Evolutionary conservation across 2,888 invertebrate genomes (phyloP).

Genomic region (Litoditis marina): DNA sequence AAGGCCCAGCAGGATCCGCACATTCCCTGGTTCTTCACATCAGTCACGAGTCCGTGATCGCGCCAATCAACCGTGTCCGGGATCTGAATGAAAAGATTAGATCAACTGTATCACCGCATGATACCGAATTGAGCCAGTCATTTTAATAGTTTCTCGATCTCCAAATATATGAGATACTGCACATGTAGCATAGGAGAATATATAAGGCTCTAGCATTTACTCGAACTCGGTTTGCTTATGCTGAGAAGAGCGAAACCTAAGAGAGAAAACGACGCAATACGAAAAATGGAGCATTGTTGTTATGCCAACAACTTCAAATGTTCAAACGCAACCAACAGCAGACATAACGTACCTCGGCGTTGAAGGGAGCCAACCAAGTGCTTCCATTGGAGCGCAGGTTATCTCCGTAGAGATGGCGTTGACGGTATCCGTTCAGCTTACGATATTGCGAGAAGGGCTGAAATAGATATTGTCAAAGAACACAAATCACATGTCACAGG

Average conservation of each 20-base stretch:
- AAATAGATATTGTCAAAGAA: constrained; percentile 19
- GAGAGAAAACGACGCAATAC: no score
- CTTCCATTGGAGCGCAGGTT: constrained; percentile 35
- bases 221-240: no score
- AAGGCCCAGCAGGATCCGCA: constrained; percentile 60
- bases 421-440: constrained; percentile 56
- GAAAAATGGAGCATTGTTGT: neutral
- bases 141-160: neutral
- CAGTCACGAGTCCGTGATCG: constrained; percentile 55
- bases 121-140: no score
- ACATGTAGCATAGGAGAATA: no score
- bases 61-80: constrained; percentile 60
- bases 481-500: no score
- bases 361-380: constrained; percentile 51
- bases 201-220: no score
- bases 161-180: neutral
- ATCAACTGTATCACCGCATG: neutral
- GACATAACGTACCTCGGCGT: constrained; percentile 31
- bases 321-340: neutral
- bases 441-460: constrained; percentile 57
- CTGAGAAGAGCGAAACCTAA: no score
- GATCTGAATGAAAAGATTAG: constrained; percentile 17
- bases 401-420: constrained; percentile 33
- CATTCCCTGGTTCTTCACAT: constrained; percentile 58
- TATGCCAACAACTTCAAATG: neutral